A percentile compares a stretch with the other conserved stretches of the same genome.
phyloP scores from a whole-genome alignment of 1,140 invertebrate species.

The Armadillidium nasatum region DNA sequence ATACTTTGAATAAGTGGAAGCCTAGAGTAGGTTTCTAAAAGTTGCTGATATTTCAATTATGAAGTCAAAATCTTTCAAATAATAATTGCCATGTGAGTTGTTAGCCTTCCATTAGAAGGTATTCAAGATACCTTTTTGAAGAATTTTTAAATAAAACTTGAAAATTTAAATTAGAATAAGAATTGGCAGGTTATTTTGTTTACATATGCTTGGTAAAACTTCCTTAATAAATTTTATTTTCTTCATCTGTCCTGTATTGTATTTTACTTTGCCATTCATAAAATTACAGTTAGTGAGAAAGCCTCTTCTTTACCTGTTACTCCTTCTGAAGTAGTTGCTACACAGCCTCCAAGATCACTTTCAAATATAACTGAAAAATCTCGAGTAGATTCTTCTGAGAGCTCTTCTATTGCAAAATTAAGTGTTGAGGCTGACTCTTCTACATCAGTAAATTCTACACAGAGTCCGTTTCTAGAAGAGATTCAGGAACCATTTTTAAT shows the following conservation, averaged over 20 bases:
- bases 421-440: neutral
- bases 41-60: too few relatives aligned
- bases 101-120: too few relatives aligned
- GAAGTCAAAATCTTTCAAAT: too few relatives aligned
- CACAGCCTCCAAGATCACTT: constrained; percentile 32
- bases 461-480: neutral
- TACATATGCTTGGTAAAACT: too few relatives aligned
- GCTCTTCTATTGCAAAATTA: neutral
- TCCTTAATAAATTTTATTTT: neutral
- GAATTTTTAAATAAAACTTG: too few relatives aligned
- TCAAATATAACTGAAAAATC: constrained; percentile 24
- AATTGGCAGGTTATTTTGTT: too few relatives aligned
- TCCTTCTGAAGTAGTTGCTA: constrained; percentile 30
- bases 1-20: too few relatives aligned
- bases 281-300: constrained; percentile 26
- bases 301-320: neutral
- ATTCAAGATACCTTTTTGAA: too few relatives aligned
- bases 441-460: neutral
- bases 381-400: neutral
- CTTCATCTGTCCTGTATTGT: neutral
- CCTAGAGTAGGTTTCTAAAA: too few relatives aligned
- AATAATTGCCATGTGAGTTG: too few relatives aligned
- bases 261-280: neutral
- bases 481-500: too few relatives aligned
- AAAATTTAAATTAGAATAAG: too few relatives aligned